Evolutionary conservation across 2,888 invertebrate species (phyloP).

Genomic region (Entomobrya proxima): DNA sequence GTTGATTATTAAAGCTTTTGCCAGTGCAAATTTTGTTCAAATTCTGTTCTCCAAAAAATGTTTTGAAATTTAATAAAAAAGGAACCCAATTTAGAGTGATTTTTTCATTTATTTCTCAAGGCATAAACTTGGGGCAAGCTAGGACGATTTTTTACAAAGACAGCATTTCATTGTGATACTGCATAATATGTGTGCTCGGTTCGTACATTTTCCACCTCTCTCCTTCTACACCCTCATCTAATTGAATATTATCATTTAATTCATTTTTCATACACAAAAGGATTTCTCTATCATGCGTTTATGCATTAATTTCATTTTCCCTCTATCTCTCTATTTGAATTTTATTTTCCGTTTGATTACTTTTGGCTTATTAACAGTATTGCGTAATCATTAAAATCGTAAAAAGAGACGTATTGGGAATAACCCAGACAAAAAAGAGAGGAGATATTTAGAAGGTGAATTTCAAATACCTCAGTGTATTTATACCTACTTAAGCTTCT

Average conservation of each 20-base stretch:
- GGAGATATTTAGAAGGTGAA: not conserved
- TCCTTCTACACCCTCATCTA: not conserved
- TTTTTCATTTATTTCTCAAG: too few relatives aligned
- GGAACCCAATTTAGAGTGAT: too few relatives aligned
- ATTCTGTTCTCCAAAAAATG: not conserved
- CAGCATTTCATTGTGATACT: not conserved
- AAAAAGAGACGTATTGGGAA: conserved; percentile 3
- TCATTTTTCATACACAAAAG: not conserved
- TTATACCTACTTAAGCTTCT: not conserved
- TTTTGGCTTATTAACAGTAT: not conserved
- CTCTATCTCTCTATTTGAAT: not conserved
- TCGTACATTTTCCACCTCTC: not conserved
- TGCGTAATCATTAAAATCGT: conserved; percentile 4
- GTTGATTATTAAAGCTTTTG: not conserved
- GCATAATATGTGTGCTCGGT: too few relatives aligned
- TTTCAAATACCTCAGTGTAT: not conserved
- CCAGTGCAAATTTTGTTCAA: conserved; percentile 36
- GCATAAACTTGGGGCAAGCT: too few relatives aligned
- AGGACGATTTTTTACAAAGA: too few relatives aligned
- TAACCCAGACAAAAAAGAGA: not conserved
- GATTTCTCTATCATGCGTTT: not conserved
- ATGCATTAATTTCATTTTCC: too few relatives aligned
- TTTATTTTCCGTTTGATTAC: not conserved
- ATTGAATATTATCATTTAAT: not conserved
- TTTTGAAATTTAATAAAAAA: not conserved